Conservation (phyloP, 2,113 vertebrate species). For the Sturnira hondurensis region DNA sequence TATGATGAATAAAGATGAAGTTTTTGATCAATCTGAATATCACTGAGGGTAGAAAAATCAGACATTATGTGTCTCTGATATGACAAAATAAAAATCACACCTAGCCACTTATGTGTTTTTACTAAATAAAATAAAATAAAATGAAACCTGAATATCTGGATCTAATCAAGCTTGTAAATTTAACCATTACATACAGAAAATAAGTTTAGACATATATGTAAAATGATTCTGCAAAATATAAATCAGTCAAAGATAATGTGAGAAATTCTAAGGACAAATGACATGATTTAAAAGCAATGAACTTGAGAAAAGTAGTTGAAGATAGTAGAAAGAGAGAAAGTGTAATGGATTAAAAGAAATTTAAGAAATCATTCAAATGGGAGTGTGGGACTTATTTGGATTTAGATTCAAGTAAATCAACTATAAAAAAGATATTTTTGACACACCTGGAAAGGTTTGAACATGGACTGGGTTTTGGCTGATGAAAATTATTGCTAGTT, state of each 20-base stretch:
- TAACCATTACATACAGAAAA: neutral
- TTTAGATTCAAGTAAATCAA: neutral
- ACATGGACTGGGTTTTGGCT: neutral
- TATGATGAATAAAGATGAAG: neutral
- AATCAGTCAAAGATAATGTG: neutral
- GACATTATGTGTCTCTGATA: neutral
- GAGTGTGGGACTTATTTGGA: neutral
- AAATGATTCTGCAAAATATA: neutral
- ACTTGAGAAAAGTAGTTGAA: neutral
- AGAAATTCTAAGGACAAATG: neutral
- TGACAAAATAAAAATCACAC: neutral
- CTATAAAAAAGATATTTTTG: neutral
- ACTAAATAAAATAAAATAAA: neutral
- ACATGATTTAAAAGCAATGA: neutral
- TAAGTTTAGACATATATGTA: neutral
- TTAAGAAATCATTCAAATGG: neutral
- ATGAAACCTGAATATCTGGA: neutral
- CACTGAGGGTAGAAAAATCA: slow-evolving; percentile 5
- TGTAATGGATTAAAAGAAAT: neutral
- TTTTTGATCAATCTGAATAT: neutral
- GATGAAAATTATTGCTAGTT: neutral
- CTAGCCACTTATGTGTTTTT: neutral
- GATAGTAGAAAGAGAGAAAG: neutral
- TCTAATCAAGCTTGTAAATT: neutral
- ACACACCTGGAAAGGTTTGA: neutral